These are phyloP conservation scores for Phoenicopterus ruber DNA, from an alignment of 2,113 vertebrate species.

Conservation along the genomic window DNA sequence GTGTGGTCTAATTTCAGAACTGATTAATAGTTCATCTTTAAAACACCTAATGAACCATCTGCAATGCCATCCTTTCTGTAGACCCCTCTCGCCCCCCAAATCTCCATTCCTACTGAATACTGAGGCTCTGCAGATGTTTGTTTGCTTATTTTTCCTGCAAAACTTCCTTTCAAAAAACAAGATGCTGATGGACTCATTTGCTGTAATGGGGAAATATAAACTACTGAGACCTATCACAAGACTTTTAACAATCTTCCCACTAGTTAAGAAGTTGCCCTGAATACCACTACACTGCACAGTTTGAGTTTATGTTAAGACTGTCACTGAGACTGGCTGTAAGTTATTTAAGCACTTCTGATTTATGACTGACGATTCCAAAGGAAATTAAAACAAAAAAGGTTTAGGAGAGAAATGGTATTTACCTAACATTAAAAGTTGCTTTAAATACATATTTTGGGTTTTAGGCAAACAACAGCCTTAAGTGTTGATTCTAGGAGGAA, in stretches of 20 bases:
- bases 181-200: background rate
- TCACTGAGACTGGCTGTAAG: background rate
- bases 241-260: background rate
- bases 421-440: background rate
- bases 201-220: background rate
- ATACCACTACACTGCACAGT: background rate
- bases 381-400: background rate
- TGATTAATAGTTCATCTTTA: background rate
- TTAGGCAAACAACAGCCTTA: background rate
- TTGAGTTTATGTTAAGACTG: background rate
- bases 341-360: background rate
- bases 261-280: background rate
- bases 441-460: background rate
- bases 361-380: background rate
- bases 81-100: background rate
- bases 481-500: background rate
- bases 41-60: background rate
- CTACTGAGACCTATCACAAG: background rate
- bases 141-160: background rate
- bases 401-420: background rate
- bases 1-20: background rate
- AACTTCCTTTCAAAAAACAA: background rate
- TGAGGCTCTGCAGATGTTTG: background rate
- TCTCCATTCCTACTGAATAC: background rate
- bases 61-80: background rate